Evolutionary conservation across 2,888 invertebrate species (phyloP).

Genomic region (Sinodicranocentrus sp.): DNA sequence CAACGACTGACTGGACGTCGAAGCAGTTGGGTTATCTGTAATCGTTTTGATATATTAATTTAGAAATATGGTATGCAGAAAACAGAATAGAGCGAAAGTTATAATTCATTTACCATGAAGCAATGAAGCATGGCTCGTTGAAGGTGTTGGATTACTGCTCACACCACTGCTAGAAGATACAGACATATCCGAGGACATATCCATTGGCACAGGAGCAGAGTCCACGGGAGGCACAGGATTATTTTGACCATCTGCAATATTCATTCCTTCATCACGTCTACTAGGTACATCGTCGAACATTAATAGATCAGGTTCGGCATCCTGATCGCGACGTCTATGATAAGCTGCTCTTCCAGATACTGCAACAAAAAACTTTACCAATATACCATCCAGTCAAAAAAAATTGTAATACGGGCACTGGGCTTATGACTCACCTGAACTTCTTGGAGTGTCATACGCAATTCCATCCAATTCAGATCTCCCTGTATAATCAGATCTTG

Average conservation of each 20-base stretch:
- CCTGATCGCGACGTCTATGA: conserved; percentile 33
- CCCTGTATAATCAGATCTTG: conserved; percentile 87
- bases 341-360: conserved; percentile 67
- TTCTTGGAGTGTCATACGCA: conserved; percentile 73
- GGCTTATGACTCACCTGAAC: conserved; percentile 59
- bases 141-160: conserved; percentile 25
- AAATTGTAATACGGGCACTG: too few species aligned
- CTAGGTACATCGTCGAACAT: conserved; percentile 72
- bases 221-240: conserved; percentile 46
- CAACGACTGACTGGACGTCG: conserved; percentile 54
- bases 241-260: conserved; percentile 53
- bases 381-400: too few species aligned
- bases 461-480: conserved; percentile 79
- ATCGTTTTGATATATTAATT: background rate
- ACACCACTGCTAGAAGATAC: conserved; percentile 23
- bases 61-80: too few species aligned
- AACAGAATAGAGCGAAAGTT: too few species aligned
- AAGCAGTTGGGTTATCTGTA: conserved; percentile 48
- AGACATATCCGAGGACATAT: conserved; percentile 54
- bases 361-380: background rate
- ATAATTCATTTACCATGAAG: conserved; percentile 30
- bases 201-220: conserved; percentile 64
- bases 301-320: conserved; percentile 72
- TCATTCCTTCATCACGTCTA: conserved; percentile 59
- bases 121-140: conserved; percentile 38